phyloP scores from a whole-genome alignment of 92 coral and sea anemone species.

The Ricordea florida region DNA sequence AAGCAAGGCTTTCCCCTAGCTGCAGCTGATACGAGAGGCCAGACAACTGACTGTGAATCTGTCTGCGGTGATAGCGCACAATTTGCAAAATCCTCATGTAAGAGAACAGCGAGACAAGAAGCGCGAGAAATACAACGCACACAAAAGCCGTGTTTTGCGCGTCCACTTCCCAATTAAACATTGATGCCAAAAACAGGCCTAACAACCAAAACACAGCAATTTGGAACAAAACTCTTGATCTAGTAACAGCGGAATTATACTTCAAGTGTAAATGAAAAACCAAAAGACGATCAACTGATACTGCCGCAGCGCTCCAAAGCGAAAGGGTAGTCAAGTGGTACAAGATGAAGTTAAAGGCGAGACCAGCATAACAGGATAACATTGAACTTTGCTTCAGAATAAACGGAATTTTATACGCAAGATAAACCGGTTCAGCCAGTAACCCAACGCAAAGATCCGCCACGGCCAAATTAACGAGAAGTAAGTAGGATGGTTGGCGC shows the following conservation, averaged over 20 bases:
- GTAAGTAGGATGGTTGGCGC: conserved; percentile 33
- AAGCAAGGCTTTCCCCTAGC: background rate
- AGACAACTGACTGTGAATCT: conserved; percentile 9
- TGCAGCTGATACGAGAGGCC: conserved; percentile 9
- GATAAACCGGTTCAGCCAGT: conserved; percentile 10
- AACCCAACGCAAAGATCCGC: conserved; percentile 41
- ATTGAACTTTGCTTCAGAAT: conserved; percentile 6
- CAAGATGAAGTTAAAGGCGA: conserved; percentile 9
- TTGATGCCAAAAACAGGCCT: conserved; percentile 14
- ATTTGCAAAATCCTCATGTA: conserved; percentile 28
- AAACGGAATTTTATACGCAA: conserved; percentile 21
- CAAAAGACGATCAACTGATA: conserved; percentile 39
- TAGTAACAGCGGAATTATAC: conserved; percentile 22
- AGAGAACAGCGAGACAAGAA: conserved; percentile 3
- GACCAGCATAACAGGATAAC: conserved; percentile 13
- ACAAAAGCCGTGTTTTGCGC: conserved; percentile 25
- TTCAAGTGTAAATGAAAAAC: conserved; percentile 42
- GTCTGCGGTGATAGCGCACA: conserved; percentile 26
- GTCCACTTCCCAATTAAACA: conserved; percentile 38
- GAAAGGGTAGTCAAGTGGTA: conserved; percentile 6
- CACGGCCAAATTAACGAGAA: conserved; percentile 7
- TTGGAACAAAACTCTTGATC: background rate
- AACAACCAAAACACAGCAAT: background rate
- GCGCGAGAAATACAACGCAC: conserved; percentile 5
- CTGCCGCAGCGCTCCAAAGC: conserved; percentile 23